Evolutionary conservation across 1,140 invertebrate genomes (phyloP).

Genomic region (Maconellicoccus hirsutus): DNA sequence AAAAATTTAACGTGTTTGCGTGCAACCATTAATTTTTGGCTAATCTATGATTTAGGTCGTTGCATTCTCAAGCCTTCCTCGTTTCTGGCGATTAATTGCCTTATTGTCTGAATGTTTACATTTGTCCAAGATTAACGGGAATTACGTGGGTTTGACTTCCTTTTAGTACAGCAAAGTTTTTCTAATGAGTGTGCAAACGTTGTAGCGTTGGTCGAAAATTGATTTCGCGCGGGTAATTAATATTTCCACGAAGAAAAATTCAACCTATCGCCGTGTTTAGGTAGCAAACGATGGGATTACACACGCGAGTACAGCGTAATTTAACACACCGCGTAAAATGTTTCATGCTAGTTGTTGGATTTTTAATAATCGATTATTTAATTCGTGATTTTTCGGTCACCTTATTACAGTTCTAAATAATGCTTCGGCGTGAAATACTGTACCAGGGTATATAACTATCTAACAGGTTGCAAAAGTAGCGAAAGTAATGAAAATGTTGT

Average conservation of each 20-base stretch:
- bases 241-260: conserved; percentile 3
- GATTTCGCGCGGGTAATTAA: background rate
- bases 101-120: background rate
- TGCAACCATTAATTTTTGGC: conserved; percentile 3
- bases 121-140: background rate
- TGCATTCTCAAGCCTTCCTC: conserved; percentile 2
- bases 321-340: background rate
- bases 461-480: no score
- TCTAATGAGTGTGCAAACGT: background rate
- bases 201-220: background rate
- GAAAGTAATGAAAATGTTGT: no score
- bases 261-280: background rate
- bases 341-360: background rate
- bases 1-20: background rate
- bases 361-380: background rate
- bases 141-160: background rate
- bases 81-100: background rate
- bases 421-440: no score
- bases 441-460: no score
- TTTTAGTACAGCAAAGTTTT: background rate
- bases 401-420: no score
- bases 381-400: no score
- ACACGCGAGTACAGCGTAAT: background rate
- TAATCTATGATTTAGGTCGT: conserved; percentile 9
- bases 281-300: background rate